Evolutionary conservation across 2,888 invertebrate species (phyloP).

Genomic region (Dasypogon diadema): DNA sequence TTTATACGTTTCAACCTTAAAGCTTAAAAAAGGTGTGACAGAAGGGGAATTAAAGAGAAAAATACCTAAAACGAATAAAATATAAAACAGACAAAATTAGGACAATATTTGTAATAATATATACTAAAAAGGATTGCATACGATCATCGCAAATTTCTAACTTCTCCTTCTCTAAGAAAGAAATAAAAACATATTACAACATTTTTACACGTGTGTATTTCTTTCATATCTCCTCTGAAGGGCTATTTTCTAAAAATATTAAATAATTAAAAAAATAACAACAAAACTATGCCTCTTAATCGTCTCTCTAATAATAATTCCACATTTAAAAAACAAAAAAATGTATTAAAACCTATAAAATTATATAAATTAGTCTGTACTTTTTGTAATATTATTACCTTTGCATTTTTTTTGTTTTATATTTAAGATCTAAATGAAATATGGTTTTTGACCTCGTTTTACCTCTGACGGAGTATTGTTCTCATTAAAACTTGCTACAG

Average conservation of each 20-base stretch:
- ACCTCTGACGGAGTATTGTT: slow-evolving; percentile 13
- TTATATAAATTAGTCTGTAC: slow-evolving; percentile 31
- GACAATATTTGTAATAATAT: not conserved
- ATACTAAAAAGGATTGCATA: slow-evolving; percentile 20
- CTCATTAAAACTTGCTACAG: slow-evolving; percentile 9
- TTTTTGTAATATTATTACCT: slow-evolving; percentile 33
- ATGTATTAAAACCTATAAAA: slow-evolving; percentile 28
- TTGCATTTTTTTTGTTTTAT: slow-evolving; percentile 26
- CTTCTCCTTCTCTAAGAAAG: slow-evolving; percentile 1
- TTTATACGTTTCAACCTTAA: slow-evolving; percentile 49
- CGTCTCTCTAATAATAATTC: slow-evolving; percentile 15
- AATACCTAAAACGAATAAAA: slow-evolving; percentile 17
- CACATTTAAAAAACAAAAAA: slow-evolving; percentile 38
- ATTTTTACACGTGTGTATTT: slow-evolving; percentile 34
- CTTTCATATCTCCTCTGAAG: slow-evolving; percentile 14
- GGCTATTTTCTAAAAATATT: slow-evolving; percentile 35
- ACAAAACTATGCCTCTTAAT: slow-evolving; percentile 54
- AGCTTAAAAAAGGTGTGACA: slow-evolving; percentile 47
- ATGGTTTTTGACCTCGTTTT: not conserved
- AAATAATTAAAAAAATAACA: slow-evolving; percentile 51
- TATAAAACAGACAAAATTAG: not conserved
- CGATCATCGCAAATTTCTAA: slow-evolving; percentile 13
- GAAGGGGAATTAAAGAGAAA: slow-evolving; percentile 14
- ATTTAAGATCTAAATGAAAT: slow-evolving; percentile 8
- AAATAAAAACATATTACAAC: slow-evolving; percentile 38